Conservation (phyloP, 2,888 invertebrate genomes). For the Antheraea yamamai region DNA sequence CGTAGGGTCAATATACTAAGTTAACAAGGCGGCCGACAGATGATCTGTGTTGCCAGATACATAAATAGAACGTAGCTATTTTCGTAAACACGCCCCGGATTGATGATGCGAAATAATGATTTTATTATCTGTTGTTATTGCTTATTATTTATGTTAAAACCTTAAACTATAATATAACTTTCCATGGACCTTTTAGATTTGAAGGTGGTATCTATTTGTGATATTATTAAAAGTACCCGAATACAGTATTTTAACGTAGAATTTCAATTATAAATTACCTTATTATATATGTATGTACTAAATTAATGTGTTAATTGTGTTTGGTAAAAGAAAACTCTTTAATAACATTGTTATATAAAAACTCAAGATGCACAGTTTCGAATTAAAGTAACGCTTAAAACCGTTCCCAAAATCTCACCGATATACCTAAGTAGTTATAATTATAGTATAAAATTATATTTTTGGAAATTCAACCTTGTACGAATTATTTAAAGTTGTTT, state of each 20-base stretch:
- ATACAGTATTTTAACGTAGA: background rate
- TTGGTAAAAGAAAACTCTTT: background rate
- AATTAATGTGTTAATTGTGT: background rate
- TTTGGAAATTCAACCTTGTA: too few relatives aligned
- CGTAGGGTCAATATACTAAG: slow-evolving; percentile 77
- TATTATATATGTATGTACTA: background rate
- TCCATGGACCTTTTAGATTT: slow-evolving; percentile 15
- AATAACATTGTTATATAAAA: background rate
- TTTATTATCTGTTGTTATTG: slow-evolving; percentile 20
- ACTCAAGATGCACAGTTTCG: background rate
- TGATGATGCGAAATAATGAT: slow-evolving; percentile 20
- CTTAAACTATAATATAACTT: slow-evolving; percentile 20
- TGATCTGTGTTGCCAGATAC: slow-evolving; percentile 53
- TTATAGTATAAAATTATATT: too few relatives aligned
- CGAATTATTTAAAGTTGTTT: too few relatives aligned
- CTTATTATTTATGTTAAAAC: slow-evolving; percentile 17
- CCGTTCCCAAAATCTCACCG: too few relatives aligned
- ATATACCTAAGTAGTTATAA: too few relatives aligned
- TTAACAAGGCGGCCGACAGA: slow-evolving; percentile 61
- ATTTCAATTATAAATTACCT: background rate
- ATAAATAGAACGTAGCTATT: slow-evolving; percentile 20
- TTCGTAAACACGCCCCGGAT: slow-evolving; percentile 15
- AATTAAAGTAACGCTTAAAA: too few relatives aligned
- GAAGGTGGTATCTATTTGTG: background rate
- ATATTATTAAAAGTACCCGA: background rate